phyloP scores from a whole-genome alignment of 2,888 invertebrate species.

The Diadromus collaris region DNA sequence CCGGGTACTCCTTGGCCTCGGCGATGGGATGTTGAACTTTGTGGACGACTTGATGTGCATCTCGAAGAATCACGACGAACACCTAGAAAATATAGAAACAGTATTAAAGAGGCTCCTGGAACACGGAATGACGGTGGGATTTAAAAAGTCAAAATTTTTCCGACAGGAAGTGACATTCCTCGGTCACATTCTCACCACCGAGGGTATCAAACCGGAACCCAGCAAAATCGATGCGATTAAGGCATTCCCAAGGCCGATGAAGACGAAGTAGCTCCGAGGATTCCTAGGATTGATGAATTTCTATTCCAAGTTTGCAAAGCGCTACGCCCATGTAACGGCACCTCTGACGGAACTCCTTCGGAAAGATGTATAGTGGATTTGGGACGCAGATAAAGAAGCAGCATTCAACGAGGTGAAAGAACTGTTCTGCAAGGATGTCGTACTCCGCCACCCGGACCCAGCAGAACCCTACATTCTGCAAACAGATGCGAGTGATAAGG shows the following conservation, averaged over 20 bases:
- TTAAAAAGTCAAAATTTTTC: conserved; percentile 64
- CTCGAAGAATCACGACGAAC: neutral
- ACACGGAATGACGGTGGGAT: conserved; percentile 61
- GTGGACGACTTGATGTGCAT: conserved; percentile 43
- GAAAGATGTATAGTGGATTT: conserved; percentile 37
- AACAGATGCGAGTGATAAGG: conserved; percentile 53
- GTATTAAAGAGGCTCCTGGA: conserved; percentile 50
- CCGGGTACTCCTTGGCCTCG: neutral
- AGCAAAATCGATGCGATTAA: conserved; percentile 60
- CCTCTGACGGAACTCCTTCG: conserved; percentile 55
- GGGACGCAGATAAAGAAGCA: neutral
- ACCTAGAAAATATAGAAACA: conserved; percentile 47
- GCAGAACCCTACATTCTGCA: conserved; percentile 52
- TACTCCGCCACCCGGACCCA: neutral
- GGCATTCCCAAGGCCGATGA: conserved; percentile 59
- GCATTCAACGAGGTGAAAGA: neutral
- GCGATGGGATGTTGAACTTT: conserved; percentile 33
- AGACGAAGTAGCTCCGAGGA: conserved; percentile 58
- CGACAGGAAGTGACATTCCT: conserved; percentile 62
- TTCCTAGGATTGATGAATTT: conserved; percentile 62
- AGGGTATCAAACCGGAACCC: conserved; percentile 62
- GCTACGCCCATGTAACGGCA: conserved; percentile 48
- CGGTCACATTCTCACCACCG: conserved; percentile 60
- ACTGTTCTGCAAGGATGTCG: neutral
- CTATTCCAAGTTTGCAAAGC: conserved; percentile 52